phyloP scores from a whole-genome alignment of 2,888 invertebrate genomes.

The Tromatobia lineatoria region DNA sequence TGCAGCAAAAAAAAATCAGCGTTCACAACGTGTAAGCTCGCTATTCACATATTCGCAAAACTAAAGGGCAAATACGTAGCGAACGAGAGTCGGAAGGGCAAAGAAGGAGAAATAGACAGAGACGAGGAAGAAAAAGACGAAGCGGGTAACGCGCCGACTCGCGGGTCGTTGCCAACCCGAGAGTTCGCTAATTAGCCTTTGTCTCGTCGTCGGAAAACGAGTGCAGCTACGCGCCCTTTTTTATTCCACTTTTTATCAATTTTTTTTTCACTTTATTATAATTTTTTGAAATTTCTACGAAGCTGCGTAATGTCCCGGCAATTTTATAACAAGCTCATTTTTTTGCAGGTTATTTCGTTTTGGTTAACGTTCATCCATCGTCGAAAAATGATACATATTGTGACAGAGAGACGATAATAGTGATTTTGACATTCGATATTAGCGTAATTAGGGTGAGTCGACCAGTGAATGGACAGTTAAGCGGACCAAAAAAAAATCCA shows the following conservation, averaged over 20 bases:
- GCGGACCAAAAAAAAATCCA: too few species aligned
- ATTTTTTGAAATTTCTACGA: neutral
- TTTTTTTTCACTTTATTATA: neutral
- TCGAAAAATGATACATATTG: constrained; percentile 18
- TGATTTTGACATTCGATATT: constrained; percentile 28
- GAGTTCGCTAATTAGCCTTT: constrained; percentile 62
- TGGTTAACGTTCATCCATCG: constrained; percentile 10
- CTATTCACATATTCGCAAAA: neutral
- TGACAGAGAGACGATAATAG: constrained; percentile 61
- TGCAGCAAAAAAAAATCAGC: neutral
- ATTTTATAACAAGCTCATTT: neutral
- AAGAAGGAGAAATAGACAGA: constrained; percentile 53
- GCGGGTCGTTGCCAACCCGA: constrained; percentile 31
- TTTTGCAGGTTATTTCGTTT: constrained; percentile 23
- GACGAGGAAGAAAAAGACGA: constrained; percentile 36
- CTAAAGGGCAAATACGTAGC: neutral
- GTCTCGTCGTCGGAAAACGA: constrained; percentile 56
- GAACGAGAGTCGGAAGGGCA: neutral
- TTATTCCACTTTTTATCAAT: neutral
- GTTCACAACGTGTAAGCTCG: neutral
- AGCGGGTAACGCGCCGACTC: constrained; percentile 47
- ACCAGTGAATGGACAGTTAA: too few species aligned
- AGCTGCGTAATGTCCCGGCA: neutral
- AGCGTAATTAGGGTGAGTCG: too few species aligned
- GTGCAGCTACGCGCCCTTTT: constrained; percentile 23